These are phyloP conservation scores for Drosophila ambigua DNA, from an alignment of 1,140 invertebrate genomes.

Conservation along the genomic window DNA sequence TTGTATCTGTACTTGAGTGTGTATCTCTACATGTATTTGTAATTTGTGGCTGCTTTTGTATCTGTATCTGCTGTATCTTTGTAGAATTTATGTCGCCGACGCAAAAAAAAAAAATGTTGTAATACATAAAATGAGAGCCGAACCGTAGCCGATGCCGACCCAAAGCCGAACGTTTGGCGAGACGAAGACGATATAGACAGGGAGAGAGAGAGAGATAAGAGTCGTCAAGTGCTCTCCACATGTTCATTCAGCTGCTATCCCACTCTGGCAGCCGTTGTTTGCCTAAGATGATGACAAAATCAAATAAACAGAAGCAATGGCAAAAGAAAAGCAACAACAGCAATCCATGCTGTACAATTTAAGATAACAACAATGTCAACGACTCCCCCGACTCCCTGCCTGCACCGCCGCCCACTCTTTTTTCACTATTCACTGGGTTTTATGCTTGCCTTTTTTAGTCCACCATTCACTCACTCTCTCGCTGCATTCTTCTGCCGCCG, in stretches of 20 bases:
- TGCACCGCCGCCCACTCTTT: too few species aligned
- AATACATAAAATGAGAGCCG: slow-evolving; percentile 41
- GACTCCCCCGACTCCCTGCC: slow-evolving; percentile 33
- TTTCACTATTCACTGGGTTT: too few species aligned
- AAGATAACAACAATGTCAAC: slow-evolving; percentile 77
- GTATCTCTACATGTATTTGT: slow-evolving; percentile 38
- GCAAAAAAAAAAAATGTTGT: slow-evolving; percentile 60
- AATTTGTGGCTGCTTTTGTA: slow-evolving; percentile 17
- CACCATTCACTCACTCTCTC: neutral
- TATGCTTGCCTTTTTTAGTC: neutral
- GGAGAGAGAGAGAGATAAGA: neutral
- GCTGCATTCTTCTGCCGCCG: too few species aligned
- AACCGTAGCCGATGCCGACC: slow-evolving; percentile 22
- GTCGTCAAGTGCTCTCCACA: slow-evolving; percentile 3
- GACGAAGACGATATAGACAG: too few species aligned
- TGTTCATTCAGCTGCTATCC: slow-evolving; percentile 12
- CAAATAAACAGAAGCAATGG: slow-evolving; percentile 56
- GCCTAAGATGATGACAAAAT: slow-evolving; percentile 67
- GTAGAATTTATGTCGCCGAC: slow-evolving; percentile 72
- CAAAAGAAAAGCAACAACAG: slow-evolving; percentile 21
- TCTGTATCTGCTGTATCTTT: slow-evolving; percentile 56
- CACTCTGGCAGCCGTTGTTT: slow-evolving; percentile 14
- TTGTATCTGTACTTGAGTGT: slow-evolving; percentile 44
- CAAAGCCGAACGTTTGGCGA: too few species aligned
- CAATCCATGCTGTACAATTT: slow-evolving; percentile 60